Conservation (phyloP, 2,888 invertebrate species). For the Drosophila heteroneura region DNA sequence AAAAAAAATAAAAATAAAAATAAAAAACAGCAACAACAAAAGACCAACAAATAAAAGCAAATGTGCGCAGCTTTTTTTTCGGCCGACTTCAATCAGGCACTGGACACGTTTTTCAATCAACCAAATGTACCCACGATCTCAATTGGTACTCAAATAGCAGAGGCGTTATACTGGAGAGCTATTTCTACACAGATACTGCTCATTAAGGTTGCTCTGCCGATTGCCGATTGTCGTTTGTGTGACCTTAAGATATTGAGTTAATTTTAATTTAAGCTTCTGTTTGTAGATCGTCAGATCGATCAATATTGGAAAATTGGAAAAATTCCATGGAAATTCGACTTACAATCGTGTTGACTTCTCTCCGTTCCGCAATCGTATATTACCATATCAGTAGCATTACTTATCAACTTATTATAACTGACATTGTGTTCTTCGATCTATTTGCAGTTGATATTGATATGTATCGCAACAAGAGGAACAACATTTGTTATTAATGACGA, state of each 20-base stretch:
- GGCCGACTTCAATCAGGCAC: slow-evolving; percentile 64
- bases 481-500: slow-evolving; percentile 20
- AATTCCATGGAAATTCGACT: background rate
- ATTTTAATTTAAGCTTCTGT: background rate
- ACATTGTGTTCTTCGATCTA: slow-evolving; percentile 9
- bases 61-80: slow-evolving; percentile 54
- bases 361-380: background rate
- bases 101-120: slow-evolving; percentile 65
- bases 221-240: background rate
- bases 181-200: background rate
- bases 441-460: slow-evolving; percentile 70
- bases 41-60: slow-evolving; percentile 12
- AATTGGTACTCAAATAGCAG: slow-evolving; percentile 18
- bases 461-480: slow-evolving; percentile 47
- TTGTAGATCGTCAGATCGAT: background rate
- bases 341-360: background rate
- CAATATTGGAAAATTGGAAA: background rate
- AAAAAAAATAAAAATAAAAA: background rate
- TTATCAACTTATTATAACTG: background rate
- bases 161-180: background rate
- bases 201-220: background rate
- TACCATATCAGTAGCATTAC: background rate
- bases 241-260: background rate
- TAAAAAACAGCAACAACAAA: background rate
- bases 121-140: slow-evolving; percentile 40